These are phyloP conservation scores for Orthosia gothica DNA, from an alignment of 2,888 invertebrate species.

Conservation along the genomic window DNA sequence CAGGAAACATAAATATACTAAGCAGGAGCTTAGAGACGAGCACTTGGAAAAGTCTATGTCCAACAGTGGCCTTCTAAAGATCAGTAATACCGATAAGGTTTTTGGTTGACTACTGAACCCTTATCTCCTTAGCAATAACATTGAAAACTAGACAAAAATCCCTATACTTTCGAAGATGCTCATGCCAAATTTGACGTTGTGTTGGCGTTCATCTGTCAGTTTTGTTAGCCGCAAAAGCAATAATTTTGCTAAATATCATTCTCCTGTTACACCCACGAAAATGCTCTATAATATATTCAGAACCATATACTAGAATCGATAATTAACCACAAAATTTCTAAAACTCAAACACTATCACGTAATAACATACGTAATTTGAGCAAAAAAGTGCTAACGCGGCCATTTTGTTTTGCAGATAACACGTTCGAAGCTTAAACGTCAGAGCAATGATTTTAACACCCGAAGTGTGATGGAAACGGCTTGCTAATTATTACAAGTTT, in stretches of 20 bases:
- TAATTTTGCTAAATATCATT: slow-evolving; percentile 9
- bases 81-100: background rate
- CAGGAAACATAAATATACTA: too few species aligned
- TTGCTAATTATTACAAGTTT: slow-evolving; percentile 29
- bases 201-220: background rate
- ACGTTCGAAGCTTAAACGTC: slow-evolving; percentile 44
- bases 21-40: too few species aligned
- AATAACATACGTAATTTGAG: slow-evolving; percentile 49
- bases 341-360: slow-evolving; percentile 35
- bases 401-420: slow-evolving; percentile 53
- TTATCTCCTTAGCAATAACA: background rate
- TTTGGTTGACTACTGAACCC: background rate
- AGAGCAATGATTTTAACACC: slow-evolving; percentile 45
- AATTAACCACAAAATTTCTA: slow-evolving; percentile 50
- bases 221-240: background rate
- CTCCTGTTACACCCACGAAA: background rate
- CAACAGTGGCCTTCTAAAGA: background rate
- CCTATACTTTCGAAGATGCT: too few species aligned
- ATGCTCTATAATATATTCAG: background rate
- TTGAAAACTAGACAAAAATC: background rate
- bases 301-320: slow-evolving; percentile 9
- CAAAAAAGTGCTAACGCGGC: slow-evolving; percentile 52
- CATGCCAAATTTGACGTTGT: background rate
- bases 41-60: background rate
- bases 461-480: slow-evolving; percentile 28